Evolutionary conservation across 1,140 invertebrate species (phyloP).

Genomic region (Hyphantria cunea): DNA sequence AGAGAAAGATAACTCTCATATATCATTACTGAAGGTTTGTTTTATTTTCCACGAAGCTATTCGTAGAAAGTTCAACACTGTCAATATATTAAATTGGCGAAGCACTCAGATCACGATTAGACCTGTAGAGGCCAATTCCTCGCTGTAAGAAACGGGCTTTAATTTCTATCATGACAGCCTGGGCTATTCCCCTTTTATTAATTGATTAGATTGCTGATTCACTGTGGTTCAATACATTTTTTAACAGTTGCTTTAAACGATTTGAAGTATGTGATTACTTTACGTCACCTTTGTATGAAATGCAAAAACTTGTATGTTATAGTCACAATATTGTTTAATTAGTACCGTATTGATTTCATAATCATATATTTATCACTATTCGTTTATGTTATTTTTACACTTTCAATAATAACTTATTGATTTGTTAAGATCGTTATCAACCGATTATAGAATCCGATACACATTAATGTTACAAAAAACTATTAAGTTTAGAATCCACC

Average conservation of each 20-base stretch:
- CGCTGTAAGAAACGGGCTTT: conserved; percentile 38
- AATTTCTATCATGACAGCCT: conserved; percentile 49
- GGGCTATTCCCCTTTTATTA: conserved; percentile 39
- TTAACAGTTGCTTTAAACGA: conserved; percentile 20
- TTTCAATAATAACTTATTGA: too few relatives aligned
- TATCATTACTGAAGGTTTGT: conserved; percentile 17
- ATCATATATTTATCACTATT: too few relatives aligned
- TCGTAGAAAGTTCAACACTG: conserved; percentile 33
- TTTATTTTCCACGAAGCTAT: conserved; percentile 35
- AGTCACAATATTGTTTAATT: too few relatives aligned
- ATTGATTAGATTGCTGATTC: conserved; percentile 40
- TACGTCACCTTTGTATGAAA: too few relatives aligned
- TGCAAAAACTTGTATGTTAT: too few relatives aligned
- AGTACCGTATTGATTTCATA: too few relatives aligned
- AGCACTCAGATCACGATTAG: conserved; percentile 45
- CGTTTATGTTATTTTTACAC: too few relatives aligned
- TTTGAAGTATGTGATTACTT: too few relatives aligned
- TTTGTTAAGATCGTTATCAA: too few relatives aligned
- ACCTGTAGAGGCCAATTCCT: conserved; percentile 32
- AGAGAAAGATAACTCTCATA: conserved; percentile 10
- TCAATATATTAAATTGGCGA: conserved; percentile 46
- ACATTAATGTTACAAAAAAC: too few relatives aligned
- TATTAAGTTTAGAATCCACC: too few relatives aligned
- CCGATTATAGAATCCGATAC: too few relatives aligned
- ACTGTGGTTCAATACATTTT: conserved; percentile 18